A percentile compares a stretch with the other conserved stretches of the same genome.
Evolutionary conservation across 2,113 vertebrate species (phyloP).

Genomic region (Rutilus rutilus): DNA sequence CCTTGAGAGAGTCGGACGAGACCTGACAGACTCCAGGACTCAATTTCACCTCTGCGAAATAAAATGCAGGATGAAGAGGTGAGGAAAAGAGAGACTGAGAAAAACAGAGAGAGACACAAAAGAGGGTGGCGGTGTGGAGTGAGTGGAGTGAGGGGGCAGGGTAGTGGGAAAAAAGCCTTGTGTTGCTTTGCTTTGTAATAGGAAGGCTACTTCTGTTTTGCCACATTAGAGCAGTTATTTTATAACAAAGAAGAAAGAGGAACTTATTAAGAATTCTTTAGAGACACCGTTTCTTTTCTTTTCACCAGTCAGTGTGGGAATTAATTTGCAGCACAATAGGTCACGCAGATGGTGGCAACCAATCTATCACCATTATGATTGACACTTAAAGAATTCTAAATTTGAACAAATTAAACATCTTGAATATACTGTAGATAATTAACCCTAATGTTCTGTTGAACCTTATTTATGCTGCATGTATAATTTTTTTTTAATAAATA

Average conservation of each 20-base stretch:
- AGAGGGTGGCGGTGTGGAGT: neutral
- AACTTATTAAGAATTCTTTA: slow-evolving; percentile 31
- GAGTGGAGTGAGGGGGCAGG: slow-evolving; percentile 20
- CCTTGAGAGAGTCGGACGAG: slow-evolving; percentile 58
- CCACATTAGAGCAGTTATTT: slow-evolving; percentile 21
- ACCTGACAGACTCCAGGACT: slow-evolving; percentile 61
- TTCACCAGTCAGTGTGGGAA: slow-evolving; percentile 29
- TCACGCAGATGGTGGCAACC: slow-evolving; percentile 39
- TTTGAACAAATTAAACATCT: slow-evolving; percentile 14
- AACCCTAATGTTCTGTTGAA: neutral
- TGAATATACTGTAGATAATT: neutral
- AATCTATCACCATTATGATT: slow-evolving; percentile 25
- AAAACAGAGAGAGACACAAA: slow-evolving; percentile 27
- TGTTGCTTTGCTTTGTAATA: slow-evolving; percentile 35
- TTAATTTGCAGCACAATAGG: slow-evolving; percentile 28
- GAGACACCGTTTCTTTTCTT: slow-evolving; percentile 23
- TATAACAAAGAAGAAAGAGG: slow-evolving; percentile 40
- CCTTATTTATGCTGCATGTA: neutral
- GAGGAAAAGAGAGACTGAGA: slow-evolving; percentile 9
- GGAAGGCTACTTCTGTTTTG: slow-evolving; percentile 35
- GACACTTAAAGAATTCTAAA: neutral
- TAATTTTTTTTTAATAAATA: no score
- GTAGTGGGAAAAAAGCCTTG: slow-evolving; percentile 11
- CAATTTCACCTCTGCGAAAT: slow-evolving; percentile 48
- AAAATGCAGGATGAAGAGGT: neutral